Percentiles rank a stretch among this genome's conserved stretches.
phyloP scores from a whole-genome alignment of 2,797 vertebrate genomes.

The Bovichtus variegatus region DNA sequence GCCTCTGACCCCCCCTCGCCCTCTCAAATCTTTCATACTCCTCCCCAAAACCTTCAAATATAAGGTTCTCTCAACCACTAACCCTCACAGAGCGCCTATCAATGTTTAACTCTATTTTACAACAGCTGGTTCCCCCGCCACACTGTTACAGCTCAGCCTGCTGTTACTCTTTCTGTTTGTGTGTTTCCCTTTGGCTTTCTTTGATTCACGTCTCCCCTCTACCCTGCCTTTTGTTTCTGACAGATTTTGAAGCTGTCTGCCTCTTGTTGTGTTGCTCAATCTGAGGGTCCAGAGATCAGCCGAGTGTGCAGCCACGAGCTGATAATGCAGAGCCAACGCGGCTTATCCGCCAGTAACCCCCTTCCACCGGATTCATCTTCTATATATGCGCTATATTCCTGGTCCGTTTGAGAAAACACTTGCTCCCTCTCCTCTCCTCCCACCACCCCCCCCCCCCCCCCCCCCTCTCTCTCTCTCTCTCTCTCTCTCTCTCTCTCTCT shows the following conservation, averaged over 20 bases:
- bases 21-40: slow-evolving; percentile 68
- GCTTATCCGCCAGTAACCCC: slow-evolving; percentile 73
- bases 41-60: slow-evolving; percentile 58
- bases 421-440: slow-evolving; percentile 46
- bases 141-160: background rate
- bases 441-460: slow-evolving; percentile 21
- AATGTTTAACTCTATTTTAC: slow-evolving; percentile 23
- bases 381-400: slow-evolving; percentile 58
- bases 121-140: background rate
- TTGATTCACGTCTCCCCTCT: slow-evolving; percentile 18
- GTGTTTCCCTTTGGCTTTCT: slow-evolving; percentile 12
- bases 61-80: slow-evolving; percentile 49
- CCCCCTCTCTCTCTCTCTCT: slow-evolving; percentile 18
- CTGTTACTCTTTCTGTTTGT: slow-evolving; percentile 2
- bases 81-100: slow-evolving; percentile 16
- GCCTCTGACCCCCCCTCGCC: slow-evolving; percentile 43
- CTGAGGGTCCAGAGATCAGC: slow-evolving; percentile 85
- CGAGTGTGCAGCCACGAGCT: slow-evolving; percentile 55
- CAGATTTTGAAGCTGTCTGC: slow-evolving; percentile 44
- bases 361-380: slow-evolving; percentile 59
- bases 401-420: slow-evolving; percentile 57
- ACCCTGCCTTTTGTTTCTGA: slow-evolving; percentile 49
- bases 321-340: slow-evolving; percentile 72
- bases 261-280: slow-evolving; percentile 74
- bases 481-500: slow-evolving; percentile 17